Conservation (phyloP, 2,888 invertebrate genomes). For the Octonoba sinensis region DNA sequence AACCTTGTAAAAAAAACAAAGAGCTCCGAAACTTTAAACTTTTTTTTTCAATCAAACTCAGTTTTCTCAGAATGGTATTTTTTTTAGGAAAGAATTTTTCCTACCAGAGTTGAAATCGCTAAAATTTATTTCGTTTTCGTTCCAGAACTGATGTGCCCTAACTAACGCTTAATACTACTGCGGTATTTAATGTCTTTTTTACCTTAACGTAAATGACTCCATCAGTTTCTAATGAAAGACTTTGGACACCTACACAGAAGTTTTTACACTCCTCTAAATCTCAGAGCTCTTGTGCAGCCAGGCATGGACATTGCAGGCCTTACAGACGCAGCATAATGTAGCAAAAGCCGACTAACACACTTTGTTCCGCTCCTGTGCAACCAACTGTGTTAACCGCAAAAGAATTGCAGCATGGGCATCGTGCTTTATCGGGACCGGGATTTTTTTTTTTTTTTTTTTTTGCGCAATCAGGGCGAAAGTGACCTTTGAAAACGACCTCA, state of each 20-base stretch:
- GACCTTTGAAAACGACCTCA: no score
- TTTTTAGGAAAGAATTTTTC: no score
- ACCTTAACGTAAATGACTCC: conserved; percentile 23
- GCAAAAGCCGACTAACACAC: conserved; percentile 3
- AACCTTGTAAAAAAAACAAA: no score
- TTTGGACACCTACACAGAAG: conserved; percentile 21
- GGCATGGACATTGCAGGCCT: not conserved
- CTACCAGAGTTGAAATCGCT: no score
- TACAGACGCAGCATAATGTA: not conserved
- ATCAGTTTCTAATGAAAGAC: conserved; percentile 41
- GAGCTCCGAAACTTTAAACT: no score
- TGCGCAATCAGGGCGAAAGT: conserved; percentile 10
- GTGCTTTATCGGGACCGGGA: conserved; percentile 21
- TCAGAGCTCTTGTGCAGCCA: conserved; percentile 30
- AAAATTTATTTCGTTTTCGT: no score
- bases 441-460: no score
- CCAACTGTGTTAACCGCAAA: conserved; percentile 53
- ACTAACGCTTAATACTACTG: no score
- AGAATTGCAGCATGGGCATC: conserved; percentile 17
- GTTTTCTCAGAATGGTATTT: no score
- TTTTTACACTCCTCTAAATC: conserved; percentile 10
- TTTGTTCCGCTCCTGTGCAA: conserved; percentile 39
- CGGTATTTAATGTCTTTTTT: no score
- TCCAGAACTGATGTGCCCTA: no score
- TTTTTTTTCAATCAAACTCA: no score